Evolutionary conservation across 2,888 invertebrate genomes (phyloP), one percentile per base, ranked within the genome.

Genomic region (Cantharis flavilabris): DNA sequence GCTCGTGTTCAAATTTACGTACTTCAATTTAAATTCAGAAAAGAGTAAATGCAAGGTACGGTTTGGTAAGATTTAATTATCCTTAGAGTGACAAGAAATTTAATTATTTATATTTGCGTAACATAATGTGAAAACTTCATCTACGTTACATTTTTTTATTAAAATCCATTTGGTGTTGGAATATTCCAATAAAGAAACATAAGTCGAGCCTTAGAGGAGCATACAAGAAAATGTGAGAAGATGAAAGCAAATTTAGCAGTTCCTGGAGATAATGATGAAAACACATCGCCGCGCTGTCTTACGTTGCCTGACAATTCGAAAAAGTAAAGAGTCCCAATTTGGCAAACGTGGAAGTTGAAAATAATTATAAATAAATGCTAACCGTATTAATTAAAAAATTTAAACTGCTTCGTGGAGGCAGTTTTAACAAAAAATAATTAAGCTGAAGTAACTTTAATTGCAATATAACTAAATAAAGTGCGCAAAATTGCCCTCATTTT

Each of bases 221-320:
- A 71, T 64, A 70, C 71, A 28, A 16, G 65, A 23, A 63, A 64
- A 75, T 62, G 14, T 28, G 9, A 33, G 70, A 65, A 75, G 75
- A 75, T 71, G 75, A 63, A 71, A 20, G 14, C 62, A 75, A 65
- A 75, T 75, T 75, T 71, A 67, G 71, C 11, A 75, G 71, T 75
- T 75, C 71, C 75, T 75, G 75, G 14, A 75, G 75, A 75, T 75
- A 75, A 75, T 75, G 75, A 71, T 67, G 75, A 71, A 75, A 75
- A 75, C 75, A 75, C 75, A 71, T 75, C 71, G 49, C 23, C 67
- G 67, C 62, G 67, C 67, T 62, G 74, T 64, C 70, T 74, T 33
- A 71, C 1, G 65, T 65, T 20, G 20, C 18, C 13, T 18, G 23
- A 16, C n/a, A n/a, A 26, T 23, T 20, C 23, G 3, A 9, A 9